Percentiles rank a stretch among this genome's conserved stretches.
These are phyloP conservation scores for Leptopilina myrica DNA, from an alignment of 2,888 invertebrate genomes.

Conservation along the genomic window DNA sequence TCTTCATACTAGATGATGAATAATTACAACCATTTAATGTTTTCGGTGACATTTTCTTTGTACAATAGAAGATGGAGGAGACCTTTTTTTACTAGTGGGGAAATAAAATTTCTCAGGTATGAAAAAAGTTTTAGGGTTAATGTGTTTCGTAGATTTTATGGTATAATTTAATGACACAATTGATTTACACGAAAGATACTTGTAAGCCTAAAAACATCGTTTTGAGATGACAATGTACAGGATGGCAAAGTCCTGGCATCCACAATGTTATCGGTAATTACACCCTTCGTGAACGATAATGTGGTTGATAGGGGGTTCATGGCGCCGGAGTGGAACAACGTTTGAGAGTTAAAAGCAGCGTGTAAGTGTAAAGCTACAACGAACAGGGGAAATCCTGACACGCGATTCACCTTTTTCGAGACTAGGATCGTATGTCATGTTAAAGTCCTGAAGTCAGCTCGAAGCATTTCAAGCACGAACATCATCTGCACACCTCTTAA, in stretches of 20 bases:
- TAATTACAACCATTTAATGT: too few species aligned
- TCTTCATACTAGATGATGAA: too few species aligned
- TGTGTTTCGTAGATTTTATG: background rate
- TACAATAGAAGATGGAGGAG: too few species aligned
- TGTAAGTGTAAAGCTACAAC: constrained; percentile 6
- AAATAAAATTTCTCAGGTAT: too few species aligned
- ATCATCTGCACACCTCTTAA: background rate
- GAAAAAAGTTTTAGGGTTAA: too few species aligned
- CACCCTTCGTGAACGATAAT: constrained; percentile 63
- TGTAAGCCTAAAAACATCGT: background rate
- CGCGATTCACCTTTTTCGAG: constrained; percentile 35
- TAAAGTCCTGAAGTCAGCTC: constrained; percentile 27
- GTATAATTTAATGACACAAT: background rate
- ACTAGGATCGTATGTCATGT: constrained; percentile 28
- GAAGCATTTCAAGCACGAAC: constrained; percentile 19
- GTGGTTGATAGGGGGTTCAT: constrained; percentile 55
- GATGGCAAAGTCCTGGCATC: constrained; percentile 10
- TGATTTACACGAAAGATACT: background rate
- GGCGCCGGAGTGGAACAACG: constrained; percentile 37
- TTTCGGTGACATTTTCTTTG: background rate
- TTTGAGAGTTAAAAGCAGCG: constrained; percentile 20
- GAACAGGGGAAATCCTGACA: constrained; percentile 6
- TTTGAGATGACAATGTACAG: constrained; percentile 14
- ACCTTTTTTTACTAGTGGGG: too few species aligned
- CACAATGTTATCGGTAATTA: constrained; percentile 64